Conservation (phyloP, 2,797 vertebrate species). For the Sebastes diploproa region DNA sequence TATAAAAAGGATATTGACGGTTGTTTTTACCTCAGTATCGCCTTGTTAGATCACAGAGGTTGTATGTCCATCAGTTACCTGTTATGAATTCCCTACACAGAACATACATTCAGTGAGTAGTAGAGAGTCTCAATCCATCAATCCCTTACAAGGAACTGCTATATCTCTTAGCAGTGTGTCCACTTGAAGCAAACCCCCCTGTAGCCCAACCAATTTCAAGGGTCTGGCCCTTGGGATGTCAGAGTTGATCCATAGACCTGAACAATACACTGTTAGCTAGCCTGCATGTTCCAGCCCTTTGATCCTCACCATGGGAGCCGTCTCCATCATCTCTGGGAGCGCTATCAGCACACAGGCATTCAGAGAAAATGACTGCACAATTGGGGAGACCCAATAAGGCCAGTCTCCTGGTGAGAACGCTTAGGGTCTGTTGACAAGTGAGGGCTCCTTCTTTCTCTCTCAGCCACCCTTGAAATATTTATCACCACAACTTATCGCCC, state of each 20-base stretch:
- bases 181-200: slow-evolving; percentile 12
- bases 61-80: neutral
- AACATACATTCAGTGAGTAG: slow-evolving; percentile 19
- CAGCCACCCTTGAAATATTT: slow-evolving; percentile 76
- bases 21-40: neutral
- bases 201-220: slow-evolving; percentile 31
- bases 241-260: slow-evolving; percentile 46
- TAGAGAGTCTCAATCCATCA: slow-evolving; percentile 13
- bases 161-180: slow-evolving; percentile 18
- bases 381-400: slow-evolving; percentile 50
- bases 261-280: slow-evolving; percentile 36
- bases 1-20: neutral
- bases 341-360: slow-evolving; percentile 48
- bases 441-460: slow-evolving; percentile 46
- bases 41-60: neutral
- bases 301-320: slow-evolving; percentile 51
- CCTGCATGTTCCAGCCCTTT: slow-evolving; percentile 52
- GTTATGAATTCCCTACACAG: slow-evolving; percentile 18
- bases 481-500: slow-evolving; percentile 76
- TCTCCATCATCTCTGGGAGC: slow-evolving; percentile 58
- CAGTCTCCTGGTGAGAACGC: slow-evolving; percentile 39
- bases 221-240: slow-evolving; percentile 32
- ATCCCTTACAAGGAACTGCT: slow-evolving; percentile 6
- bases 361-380: slow-evolving; percentile 62
- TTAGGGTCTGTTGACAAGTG: slow-evolving; percentile 42